These are phyloP conservation scores for Phyllopteryx taeniolatus DNA, from an alignment of 2,113 vertebrate genomes.

Conservation along the genomic window DNA sequence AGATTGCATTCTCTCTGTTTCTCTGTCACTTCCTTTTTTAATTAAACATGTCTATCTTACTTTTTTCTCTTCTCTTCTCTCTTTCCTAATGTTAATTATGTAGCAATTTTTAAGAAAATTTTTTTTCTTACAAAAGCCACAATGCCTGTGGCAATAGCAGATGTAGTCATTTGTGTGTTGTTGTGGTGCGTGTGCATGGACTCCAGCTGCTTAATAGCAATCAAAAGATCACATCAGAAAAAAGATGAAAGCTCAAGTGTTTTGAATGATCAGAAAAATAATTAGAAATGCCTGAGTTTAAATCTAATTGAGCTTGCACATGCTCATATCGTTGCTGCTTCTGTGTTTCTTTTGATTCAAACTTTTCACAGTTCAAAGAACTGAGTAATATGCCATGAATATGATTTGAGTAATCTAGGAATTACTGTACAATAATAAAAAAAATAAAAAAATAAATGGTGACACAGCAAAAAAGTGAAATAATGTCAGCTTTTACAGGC, in stretches of 20 bases:
- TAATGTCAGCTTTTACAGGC: not conserved
- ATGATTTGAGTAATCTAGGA: too few relatives aligned
- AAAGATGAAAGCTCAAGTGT: not conserved
- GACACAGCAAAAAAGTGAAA: too few relatives aligned
- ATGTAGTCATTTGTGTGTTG: slow-evolving; percentile 21
- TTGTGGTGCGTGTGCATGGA: slow-evolving; percentile 7
- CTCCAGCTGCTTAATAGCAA: slow-evolving; percentile 57
- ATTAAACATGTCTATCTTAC: not conserved
- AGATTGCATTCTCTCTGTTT: slow-evolving; percentile 49
- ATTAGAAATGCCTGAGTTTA: not conserved
- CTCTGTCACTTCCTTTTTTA: slow-evolving; percentile 3
- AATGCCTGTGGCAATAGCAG: slow-evolving; percentile 34
- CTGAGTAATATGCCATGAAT: not conserved
- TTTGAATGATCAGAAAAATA: not conserved
- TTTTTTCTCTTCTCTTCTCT: not conserved
- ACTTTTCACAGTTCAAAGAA: not conserved
- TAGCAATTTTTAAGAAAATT: slow-evolving; percentile 1
- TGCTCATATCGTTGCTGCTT: not conserved
- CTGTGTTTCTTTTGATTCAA: not conserved
- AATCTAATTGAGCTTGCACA: not conserved
- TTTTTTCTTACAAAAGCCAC: slow-evolving; percentile 11
- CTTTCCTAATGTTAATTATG: not conserved
- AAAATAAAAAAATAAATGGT: not conserved
- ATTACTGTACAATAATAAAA: not conserved
- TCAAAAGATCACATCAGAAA: slow-evolving; percentile 7